Percentiles rank a stretch among this genome's conserved stretches.
These are phyloP conservation scores for Resseliella maxima DNA, from an alignment of 2,888 invertebrate genomes.

Conservation along the genomic window DNA sequence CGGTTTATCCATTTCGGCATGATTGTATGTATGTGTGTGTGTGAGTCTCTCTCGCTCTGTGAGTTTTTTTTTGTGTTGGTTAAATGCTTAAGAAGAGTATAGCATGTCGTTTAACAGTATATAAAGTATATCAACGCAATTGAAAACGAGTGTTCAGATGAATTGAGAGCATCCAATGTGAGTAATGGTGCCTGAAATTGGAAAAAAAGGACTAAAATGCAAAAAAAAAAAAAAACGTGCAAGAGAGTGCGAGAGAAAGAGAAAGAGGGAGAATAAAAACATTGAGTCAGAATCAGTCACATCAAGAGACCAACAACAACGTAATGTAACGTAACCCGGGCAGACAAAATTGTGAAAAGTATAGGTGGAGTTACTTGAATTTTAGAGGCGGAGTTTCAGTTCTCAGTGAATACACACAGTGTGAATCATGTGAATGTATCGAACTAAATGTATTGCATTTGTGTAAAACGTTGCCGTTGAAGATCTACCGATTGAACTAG, in stretches of 20 bases:
- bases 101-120: conserved; percentile 29
- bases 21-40: conserved; percentile 11
- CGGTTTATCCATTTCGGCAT: not conserved
- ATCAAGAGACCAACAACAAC: not conserved
- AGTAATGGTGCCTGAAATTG: conserved; percentile 41
- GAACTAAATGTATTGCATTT: not conserved
- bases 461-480: not conserved
- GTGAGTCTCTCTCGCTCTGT: not conserved
- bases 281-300: not conserved
- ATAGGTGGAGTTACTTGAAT: conserved; percentile 46
- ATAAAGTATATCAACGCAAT: conserved; percentile 46
- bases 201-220: not conserved
- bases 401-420: not conserved
- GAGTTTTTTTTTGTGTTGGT: not conserved
- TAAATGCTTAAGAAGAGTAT: not conserved
- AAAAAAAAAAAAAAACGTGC: conserved; percentile 31
- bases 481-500: not conserved
- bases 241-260: no score
- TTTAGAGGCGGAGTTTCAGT: conserved; percentile 55
- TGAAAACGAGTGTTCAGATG: conserved; percentile 25
- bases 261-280: no score
- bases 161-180: conserved; percentile 37
- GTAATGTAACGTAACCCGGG: not conserved
- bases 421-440: not conserved
- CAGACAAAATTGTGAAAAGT: not conserved